Evolutionary conservation across 2,797 vertebrate species (phyloP), one percentile per base, ranked within the genome.

Genomic region (Phrynocephalus vlangalii): DNA sequence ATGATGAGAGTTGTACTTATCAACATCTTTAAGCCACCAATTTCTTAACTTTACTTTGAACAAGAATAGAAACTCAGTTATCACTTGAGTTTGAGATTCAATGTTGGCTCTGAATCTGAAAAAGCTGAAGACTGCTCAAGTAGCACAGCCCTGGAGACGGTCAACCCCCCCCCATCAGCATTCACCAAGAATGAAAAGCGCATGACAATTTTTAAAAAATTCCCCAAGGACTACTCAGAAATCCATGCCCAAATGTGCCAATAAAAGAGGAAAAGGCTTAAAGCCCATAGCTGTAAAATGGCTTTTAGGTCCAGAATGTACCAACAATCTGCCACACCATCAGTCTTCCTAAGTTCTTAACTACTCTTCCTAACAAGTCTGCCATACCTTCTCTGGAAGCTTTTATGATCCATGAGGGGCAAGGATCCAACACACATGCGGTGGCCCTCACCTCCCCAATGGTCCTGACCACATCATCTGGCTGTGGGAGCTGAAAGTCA

Each of bases 241-340:
- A 13, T n/a, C 80, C 48, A 71, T 0, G 0, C 22, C 67, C 1
- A 0, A n/a, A 20, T 24, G 77, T 85, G 38, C 50, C 24, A 22
- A 44, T 52, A n/a, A 66, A n/a, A 52, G 68, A 75, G 38, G 48
- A 20, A n/a, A 28, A 86, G 22, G 6, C n/a, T 82, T 84, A 13
- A 80, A 90, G 79, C 73, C 83, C 3, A 24, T 88, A 91, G 52
- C 11, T 50, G 9, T 6, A 50, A 22, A 52, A 91, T 3, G 30
- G 52, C 52, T 52, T 52, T 52, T 52, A 10, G 6, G 50, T 52
- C 50, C 50, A 9, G 52, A 56, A 56, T 56, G 52, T 56, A 56
- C 8, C 52, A 56, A 56, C 52, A 1, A 3, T 11, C 13, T 56
- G 52, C 52, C 52, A 56, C 52, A 8, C 8, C 52, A 56, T 56